Base-by-base conservation (phyloP, 2,797 vertebrate species). In the Menidia menidia region DNA sequence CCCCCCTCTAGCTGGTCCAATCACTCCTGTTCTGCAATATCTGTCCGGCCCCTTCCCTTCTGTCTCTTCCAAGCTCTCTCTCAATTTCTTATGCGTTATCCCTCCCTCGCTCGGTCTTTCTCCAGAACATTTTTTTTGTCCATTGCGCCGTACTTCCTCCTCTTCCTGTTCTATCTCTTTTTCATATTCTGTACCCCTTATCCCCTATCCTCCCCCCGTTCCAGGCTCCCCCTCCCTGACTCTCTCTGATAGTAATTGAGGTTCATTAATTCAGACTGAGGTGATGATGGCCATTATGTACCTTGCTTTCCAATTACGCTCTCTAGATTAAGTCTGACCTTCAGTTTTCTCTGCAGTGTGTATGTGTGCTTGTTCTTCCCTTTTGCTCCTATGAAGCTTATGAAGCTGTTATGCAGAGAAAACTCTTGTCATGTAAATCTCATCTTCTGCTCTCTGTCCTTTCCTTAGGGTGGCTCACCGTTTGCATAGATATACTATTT, bases 291-390 rank as follows among this genome's bases (percentile, higher is more conserved):
- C 97, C 96, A 96, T 98, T 98, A 97, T 96, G 96, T 98, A 96
- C 95, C 95, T 95, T 96, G 96, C 97, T 97, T 98, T 96, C 96
- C 97, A 99, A 99, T 99, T 99, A 98, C 95, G 95, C 95, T 95
- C 95, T 97, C 96, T 97, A 98, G 98, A 98, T 99, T 97, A 97
- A 97, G 96, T 96, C 95, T 97, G 96, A 99, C 97, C 98, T 99
- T 97, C 96, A 97, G 97, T 94, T 94, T 94, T 95, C 95, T 94
- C 93, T 92, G 94, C 87, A 64, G 81, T 88, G 87, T 86, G 83
- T 67, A n/a, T 73, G 73, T 72, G 75, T 77, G 75, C 72, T 73
- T 87, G 82, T 84, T 80, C 73, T 74, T 83, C 77, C 81, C 75
- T 81, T 81, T 87, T 71, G 81, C 66, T 88, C 87, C 83, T 88